These are phyloP conservation scores for Bugula neritina DNA, from an alignment of 2,888 invertebrate species.

Conservation along the genomic window DNA sequence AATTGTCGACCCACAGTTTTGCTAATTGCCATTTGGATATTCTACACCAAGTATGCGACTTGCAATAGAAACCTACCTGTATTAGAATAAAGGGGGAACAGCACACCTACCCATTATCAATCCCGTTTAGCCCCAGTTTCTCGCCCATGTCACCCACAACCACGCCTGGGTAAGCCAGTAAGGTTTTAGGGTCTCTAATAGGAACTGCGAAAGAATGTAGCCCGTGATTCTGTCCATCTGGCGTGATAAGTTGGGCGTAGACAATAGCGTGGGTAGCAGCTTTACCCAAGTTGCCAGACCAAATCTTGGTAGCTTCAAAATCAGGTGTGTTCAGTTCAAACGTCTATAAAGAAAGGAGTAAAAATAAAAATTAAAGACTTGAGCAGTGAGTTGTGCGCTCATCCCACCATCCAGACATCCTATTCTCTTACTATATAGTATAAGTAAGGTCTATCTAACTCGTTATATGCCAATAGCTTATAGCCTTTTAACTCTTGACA, in stretches of 20 bases:
- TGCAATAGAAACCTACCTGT: too few species aligned
- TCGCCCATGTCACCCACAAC: slow-evolving; percentile 86
- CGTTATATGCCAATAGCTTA: too few species aligned
- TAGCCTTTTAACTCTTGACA: too few species aligned
- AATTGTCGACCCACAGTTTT: too few species aligned
- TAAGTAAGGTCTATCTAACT: too few species aligned
- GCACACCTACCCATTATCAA: slow-evolving; percentile 77
- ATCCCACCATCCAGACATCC: too few species aligned
- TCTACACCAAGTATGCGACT: too few species aligned
- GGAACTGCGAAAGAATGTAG: slow-evolving; percentile 84
- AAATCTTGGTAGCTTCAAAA: slow-evolving; percentile 75
- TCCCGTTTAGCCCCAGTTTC: slow-evolving; percentile 81
- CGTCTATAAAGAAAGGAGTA: slow-evolving; percentile 50
- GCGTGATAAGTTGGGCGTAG: slow-evolving; percentile 78
- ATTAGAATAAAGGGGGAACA: too few species aligned
- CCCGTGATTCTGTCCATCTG: slow-evolving; percentile 75
- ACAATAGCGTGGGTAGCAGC: slow-evolving; percentile 78
- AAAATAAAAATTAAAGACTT: too few species aligned
- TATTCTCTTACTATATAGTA: too few species aligned
- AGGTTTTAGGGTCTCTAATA: slow-evolving; percentile 55
- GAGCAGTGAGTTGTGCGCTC: too few species aligned
- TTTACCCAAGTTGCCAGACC: slow-evolving; percentile 71
- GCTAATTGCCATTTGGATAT: too few species aligned
- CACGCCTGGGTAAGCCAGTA: slow-evolving; percentile 63
- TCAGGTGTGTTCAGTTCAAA: slow-evolving; percentile 70